phyloP scores from a whole-genome alignment of 2,797 vertebrate species.

The Sebastes reedi region DNA sequence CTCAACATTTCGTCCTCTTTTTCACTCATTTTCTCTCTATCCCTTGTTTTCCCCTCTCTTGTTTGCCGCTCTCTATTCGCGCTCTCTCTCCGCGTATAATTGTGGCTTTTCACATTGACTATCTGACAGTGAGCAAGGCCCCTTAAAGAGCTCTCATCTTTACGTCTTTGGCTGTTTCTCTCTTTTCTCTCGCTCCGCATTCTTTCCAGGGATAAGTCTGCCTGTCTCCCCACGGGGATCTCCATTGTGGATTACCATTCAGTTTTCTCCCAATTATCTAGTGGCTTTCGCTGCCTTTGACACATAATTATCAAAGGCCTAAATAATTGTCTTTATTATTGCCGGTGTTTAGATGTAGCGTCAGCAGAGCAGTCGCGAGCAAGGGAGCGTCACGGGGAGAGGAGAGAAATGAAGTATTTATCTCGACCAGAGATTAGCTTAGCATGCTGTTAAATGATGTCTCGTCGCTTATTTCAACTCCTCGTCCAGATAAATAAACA shows the following conservation, averaged over 20 bases:
- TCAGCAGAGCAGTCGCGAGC: constrained; percentile 67
- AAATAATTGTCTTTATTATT: constrained; percentile 88
- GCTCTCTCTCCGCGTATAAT: constrained; percentile 65
- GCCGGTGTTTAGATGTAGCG: constrained; percentile 81
- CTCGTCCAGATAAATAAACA: constrained; percentile 76
- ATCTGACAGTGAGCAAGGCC: constrained; percentile 77
- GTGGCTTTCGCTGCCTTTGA: constrained; percentile 86
- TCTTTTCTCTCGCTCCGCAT: constrained; percentile 62
- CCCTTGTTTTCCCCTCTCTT: constrained; percentile 47
- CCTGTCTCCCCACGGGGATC: constrained; percentile 78
- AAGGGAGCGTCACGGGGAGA: constrained; percentile 73
- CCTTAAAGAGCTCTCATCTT: constrained; percentile 80
- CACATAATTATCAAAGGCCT: constrained; percentile 88
- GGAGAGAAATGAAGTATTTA: constrained; percentile 82
- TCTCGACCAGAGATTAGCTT: constrained; percentile 80
- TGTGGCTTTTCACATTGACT: constrained; percentile 79
- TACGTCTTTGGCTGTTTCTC: constrained; percentile 64
- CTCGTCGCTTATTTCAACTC: constrained; percentile 70
- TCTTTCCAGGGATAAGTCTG: constrained; percentile 74
- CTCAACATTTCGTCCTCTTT: constrained; percentile 46
- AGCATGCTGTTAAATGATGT: constrained; percentile 79
- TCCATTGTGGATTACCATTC: constrained; percentile 85
- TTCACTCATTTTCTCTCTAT: constrained; percentile 43
- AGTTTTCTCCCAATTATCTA: constrained; percentile 87
- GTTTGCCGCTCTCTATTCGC: constrained; percentile 63